phyloP scores from a whole-genome alignment of 2,113 vertebrate species.

The Ranitomeya variabilis region DNA sequence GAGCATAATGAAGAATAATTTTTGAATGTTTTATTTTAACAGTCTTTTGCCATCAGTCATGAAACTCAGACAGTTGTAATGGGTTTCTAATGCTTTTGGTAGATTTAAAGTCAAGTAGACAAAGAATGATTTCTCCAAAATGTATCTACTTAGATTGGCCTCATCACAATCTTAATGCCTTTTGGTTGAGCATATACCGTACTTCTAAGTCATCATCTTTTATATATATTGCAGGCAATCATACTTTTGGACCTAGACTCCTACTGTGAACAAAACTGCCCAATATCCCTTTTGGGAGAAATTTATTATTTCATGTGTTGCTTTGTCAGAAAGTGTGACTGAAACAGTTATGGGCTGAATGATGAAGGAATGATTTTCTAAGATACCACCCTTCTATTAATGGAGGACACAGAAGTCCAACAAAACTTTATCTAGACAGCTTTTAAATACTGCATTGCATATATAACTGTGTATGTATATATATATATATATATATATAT shows the following conservation, averaged over 20 bases:
- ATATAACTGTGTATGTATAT: background rate
- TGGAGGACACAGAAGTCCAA: background rate
- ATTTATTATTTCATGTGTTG: slow-evolving; percentile 26
- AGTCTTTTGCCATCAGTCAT: slow-evolving; percentile 30
- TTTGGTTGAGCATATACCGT: slow-evolving; percentile 38
- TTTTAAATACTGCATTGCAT: background rate
- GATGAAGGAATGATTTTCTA: background rate
- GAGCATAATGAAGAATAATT: slow-evolving; percentile 50
- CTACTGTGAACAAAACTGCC: slow-evolving; percentile 31
- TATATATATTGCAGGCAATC: slow-evolving; percentile 51
- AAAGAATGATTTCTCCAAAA: slow-evolving; percentile 45
- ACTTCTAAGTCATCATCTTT: slow-evolving; percentile 47
- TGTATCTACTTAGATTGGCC: slow-evolving; percentile 41
- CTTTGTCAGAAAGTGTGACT: slow-evolving; percentile 22
- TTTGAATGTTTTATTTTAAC: slow-evolving; percentile 46
- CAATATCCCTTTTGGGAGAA: slow-evolving; percentile 48
- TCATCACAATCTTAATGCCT: slow-evolving; percentile 43
- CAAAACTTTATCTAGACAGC: background rate
- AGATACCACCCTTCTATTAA: background rate
- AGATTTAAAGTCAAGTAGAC: slow-evolving; percentile 52
- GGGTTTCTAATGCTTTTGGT: slow-evolving; percentile 47
- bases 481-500: background rate
- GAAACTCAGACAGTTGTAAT: slow-evolving; percentile 31
- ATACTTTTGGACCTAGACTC: slow-evolving; percentile 27
- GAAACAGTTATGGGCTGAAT: slow-evolving; percentile 7